Evolutionary conservation across 1,140 invertebrate genomes (phyloP).

Genomic region (Amyelois transitella): DNA sequence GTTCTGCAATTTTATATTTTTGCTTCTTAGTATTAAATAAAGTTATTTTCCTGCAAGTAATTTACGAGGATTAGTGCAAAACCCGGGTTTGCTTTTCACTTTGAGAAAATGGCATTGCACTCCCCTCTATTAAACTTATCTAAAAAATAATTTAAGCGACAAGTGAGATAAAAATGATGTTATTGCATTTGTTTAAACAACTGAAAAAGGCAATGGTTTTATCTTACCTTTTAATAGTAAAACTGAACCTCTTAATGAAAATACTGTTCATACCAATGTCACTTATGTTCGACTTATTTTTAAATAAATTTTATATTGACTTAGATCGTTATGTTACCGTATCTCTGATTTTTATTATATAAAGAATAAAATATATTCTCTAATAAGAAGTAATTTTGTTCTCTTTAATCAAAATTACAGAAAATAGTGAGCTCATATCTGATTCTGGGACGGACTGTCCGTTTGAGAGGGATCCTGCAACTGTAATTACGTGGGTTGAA

Average conservation of each 20-base stretch:
- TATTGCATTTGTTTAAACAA: too few relatives aligned
- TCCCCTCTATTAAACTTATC: neutral
- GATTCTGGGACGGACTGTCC: slow-evolving; percentile 30
- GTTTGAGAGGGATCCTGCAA: slow-evolving; percentile 35
- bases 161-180: neutral
- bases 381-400: neutral
- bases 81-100: neutral
- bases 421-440: slow-evolving; percentile 23
- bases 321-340: too few relatives aligned
- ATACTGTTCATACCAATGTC: too few relatives aligned
- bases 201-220: too few relatives aligned
- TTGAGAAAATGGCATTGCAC: neutral
- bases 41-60: slow-evolving; percentile 58
- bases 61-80: neutral
- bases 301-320: too few relatives aligned
- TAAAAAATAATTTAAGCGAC: neutral
- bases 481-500: slow-evolving; percentile 49
- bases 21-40: slow-evolving; percentile 47
- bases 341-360: neutral
- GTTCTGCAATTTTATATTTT: neutral
- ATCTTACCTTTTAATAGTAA: neutral
- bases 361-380: slow-evolving; percentile 7
- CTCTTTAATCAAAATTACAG: neutral
- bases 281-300: too few relatives aligned
- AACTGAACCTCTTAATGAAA: too few relatives aligned